These are phyloP conservation scores for Maniola hyperantus DNA, from an alignment of 2,888 invertebrate species.

Conservation along the genomic window DNA sequence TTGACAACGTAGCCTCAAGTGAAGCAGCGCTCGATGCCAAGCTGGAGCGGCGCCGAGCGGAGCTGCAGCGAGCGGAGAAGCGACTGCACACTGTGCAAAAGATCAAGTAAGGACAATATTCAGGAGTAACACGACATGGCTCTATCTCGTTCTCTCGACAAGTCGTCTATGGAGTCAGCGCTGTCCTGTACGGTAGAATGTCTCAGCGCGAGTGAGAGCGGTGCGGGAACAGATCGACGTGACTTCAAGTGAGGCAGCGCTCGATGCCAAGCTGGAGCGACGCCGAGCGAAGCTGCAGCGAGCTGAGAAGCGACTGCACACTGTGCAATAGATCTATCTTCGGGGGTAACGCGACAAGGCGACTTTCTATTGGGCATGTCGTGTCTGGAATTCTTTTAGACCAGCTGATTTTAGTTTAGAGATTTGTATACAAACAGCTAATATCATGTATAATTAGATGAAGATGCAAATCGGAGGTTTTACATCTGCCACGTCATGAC, in stretches of 20 bases:
- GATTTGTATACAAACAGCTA: no score
- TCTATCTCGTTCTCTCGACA: no score
- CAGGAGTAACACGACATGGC: neutral
- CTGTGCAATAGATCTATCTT: constrained; percentile 94
- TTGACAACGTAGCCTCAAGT: constrained; percentile 93
- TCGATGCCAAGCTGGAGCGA: constrained; percentile 96
- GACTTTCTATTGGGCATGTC: no score
- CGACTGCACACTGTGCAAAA: constrained; percentile 96
- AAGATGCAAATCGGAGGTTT: no score
- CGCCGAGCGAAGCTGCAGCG: constrained; percentile 94
- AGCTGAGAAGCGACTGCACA: constrained; percentile 95
- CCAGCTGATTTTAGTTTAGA: no score
- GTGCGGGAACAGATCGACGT: constrained; percentile 91
- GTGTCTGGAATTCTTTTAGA: no score
- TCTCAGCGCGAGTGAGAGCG: constrained; percentile 84
- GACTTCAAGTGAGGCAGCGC: constrained; percentile 92
- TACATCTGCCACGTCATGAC: no score
- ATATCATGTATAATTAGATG: no score
- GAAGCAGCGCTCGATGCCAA: constrained; percentile 95
- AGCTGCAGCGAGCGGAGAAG: constrained; percentile 96
- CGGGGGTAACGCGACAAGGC: neutral
- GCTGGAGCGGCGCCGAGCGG: constrained; percentile 94
- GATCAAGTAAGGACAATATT: constrained; percentile 86
- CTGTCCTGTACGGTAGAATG: no score
- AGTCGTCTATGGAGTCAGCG: no score